These are phyloP conservation scores for Epirrita christyi DNA, from an alignment of 2,888 invertebrate genomes.

Conservation along the genomic window DNA sequence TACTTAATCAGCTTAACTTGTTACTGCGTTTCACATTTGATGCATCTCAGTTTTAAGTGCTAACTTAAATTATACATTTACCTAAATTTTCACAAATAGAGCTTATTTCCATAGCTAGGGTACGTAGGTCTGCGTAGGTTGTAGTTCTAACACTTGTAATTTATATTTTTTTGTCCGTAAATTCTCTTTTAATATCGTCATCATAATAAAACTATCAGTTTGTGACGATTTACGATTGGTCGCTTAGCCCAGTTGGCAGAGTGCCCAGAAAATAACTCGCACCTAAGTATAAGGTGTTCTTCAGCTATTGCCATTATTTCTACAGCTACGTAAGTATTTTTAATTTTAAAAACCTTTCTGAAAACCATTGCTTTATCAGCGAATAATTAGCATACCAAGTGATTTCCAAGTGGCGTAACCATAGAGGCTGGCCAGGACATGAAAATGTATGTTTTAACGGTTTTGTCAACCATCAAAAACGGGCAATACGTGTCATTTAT, in stretches of 20 bases:
- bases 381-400: too few species aligned
- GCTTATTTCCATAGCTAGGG: too few species aligned
- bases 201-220: constrained; percentile 1
- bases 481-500: too few species aligned
- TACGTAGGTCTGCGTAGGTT: neutral
- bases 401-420: too few species aligned
- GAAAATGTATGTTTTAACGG: too few species aligned
- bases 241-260: constrained; percentile 13
- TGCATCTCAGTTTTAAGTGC: neutral
- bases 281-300: constrained; percentile 15
- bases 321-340: too few species aligned
- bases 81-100: too few species aligned
- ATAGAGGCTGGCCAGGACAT: too few species aligned
- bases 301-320: neutral
- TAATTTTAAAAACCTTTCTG: too few species aligned
- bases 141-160: neutral
- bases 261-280: constrained; percentile 12
- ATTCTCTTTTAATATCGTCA: neutral
- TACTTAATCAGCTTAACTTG: constrained; percentile 14
- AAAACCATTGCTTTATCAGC: too few species aligned
- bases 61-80: neutral
- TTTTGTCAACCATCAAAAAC: too few species aligned
- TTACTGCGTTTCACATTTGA: neutral
- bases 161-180: constrained; percentile 1
- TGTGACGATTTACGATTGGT: constrained; percentile 7